Evolutionary conservation across 2,113 vertebrate species (phyloP).

Genomic region (Hiodon alosoides): DNA sequence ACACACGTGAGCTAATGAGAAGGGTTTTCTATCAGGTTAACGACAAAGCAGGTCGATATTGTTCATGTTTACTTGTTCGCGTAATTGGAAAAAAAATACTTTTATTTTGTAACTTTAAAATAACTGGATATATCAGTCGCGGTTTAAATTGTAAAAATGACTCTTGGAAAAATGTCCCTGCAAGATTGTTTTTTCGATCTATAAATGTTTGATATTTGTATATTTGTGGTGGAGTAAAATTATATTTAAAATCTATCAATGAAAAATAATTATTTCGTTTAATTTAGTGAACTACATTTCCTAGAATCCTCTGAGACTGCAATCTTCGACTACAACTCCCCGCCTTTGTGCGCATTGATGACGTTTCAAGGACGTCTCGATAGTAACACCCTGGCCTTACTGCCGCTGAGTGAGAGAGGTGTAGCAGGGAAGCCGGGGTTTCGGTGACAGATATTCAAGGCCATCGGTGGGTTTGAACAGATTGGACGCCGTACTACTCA

Average conservation of each 20-base stretch:
- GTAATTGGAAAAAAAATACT: too few relatives aligned
- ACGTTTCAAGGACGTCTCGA: slow-evolving; percentile 58
- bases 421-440: slow-evolving; percentile 28
- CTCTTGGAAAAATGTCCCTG: background rate
- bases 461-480: slow-evolving; percentile 39
- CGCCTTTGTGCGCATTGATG: slow-evolving; percentile 26
- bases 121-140: background rate
- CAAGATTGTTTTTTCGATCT: background rate
- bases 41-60: background rate
- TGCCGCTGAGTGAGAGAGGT: slow-evolving; percentile 37
- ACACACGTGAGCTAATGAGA: slow-evolving; percentile 11
- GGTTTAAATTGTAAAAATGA: background rate
- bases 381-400: slow-evolving; percentile 57
- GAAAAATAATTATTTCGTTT: background rate
- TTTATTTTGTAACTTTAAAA: background rate
- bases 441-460: slow-evolving; percentile 42
- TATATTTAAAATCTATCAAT: background rate
- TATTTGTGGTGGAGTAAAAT: background rate
- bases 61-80: background rate
- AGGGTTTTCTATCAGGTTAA: slow-evolving; percentile 4
- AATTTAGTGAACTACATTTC: slow-evolving; percentile 12
- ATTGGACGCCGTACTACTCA: slow-evolving; percentile 45
- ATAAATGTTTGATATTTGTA: background rate
- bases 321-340: background rate
- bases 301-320: background rate